Evolutionary conservation across 2,113 vertebrate genomes (phyloP).

Genomic region (Cinclus cinclus): DNA sequence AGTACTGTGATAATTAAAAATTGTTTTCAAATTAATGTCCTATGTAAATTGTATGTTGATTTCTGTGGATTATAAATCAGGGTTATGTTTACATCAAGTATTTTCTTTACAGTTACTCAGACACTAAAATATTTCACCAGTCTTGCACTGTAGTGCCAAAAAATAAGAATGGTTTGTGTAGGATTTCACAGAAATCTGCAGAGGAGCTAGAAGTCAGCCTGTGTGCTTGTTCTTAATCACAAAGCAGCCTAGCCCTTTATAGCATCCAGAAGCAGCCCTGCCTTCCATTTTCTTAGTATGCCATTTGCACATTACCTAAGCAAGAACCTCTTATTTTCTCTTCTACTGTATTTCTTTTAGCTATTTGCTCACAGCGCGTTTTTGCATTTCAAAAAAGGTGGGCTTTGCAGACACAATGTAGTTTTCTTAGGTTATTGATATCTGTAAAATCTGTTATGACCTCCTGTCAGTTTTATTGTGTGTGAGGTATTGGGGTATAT

Average conservation of each 20-base stretch:
- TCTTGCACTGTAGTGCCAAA: background rate
- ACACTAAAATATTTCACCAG: background rate
- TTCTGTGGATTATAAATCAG: background rate
- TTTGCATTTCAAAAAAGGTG: background rate
- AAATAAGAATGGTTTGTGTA: background rate
- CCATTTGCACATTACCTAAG: background rate
- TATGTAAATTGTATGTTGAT: fast-evolving
- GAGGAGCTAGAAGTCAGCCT: background rate
- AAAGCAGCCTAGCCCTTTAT: background rate
- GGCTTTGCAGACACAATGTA: fast-evolving
- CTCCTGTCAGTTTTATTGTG: background rate
- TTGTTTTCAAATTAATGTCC: background rate
- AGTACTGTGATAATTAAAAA: background rate
- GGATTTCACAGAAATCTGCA: background rate
- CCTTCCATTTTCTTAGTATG: background rate
- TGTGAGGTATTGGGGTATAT: background rate
- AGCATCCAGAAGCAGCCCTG: background rate
- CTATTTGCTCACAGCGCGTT: background rate
- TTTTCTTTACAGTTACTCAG: background rate
- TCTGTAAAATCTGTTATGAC: background rate
- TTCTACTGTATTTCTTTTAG: background rate
- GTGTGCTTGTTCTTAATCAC: background rate
- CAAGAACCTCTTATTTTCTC: background rate
- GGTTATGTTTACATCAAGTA: background rate
- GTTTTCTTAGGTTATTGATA: background rate